phyloP scores from a whole-genome alignment of 2,888 invertebrate species.

The Lasioglossum lativentre region DNA sequence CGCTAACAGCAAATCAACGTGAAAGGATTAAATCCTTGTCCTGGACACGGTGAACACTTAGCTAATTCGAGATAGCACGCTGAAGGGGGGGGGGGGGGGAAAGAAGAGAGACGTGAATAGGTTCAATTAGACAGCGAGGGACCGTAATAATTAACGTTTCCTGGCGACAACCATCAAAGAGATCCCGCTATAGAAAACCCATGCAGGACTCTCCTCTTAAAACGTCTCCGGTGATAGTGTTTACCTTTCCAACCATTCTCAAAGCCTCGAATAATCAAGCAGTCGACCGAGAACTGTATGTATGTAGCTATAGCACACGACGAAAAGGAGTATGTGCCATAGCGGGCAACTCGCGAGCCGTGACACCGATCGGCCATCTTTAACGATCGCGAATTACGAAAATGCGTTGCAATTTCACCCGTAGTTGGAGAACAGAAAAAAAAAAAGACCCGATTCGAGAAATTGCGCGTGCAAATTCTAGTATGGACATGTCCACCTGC shows the following conservation, averaged over 20 bases:
- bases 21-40: not conserved
- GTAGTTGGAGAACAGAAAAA: not conserved
- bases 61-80: not conserved
- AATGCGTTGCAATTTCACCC: not conserved
- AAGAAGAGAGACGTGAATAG: not conserved
- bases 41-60: not conserved
- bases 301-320: not conserved
- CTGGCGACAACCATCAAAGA: not conserved
- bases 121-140: not conserved
- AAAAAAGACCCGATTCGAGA: not conserved
- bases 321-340: constrained; percentile 29
- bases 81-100: not conserved
- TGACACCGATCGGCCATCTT: constrained; percentile 46
- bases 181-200: not conserved
- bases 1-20: not conserved
- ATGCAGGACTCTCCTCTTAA: not conserved
- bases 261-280: not conserved
- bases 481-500: not conserved
- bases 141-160: not conserved
- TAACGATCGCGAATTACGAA: constrained; percentile 12
- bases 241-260: not conserved
- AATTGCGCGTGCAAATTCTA: not conserved
- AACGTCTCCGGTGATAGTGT: not conserved
- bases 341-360: constrained; percentile 30
- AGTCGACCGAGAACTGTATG: not conserved